Conservation (phyloP, 2,797 vertebrate genomes). For the Phalanger gymnotis region DNA sequence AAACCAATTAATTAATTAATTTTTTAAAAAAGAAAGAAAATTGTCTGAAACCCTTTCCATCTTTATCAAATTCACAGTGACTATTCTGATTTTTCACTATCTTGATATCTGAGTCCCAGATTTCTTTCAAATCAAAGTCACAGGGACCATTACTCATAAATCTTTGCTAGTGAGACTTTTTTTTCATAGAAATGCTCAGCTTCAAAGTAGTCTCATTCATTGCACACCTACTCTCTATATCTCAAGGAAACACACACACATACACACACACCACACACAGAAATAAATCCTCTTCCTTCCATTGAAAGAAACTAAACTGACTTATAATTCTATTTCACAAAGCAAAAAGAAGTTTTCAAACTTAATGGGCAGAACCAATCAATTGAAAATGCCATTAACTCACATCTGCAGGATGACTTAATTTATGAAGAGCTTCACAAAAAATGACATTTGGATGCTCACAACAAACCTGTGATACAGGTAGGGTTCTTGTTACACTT, state of each 20-base stretch:
- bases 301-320: background rate
- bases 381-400: background rate
- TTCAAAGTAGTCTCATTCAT: background rate
- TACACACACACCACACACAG: background rate
- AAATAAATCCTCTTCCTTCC: background rate
- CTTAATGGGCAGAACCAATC: background rate
- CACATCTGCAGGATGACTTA: background rate
- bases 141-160: background rate
- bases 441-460: background rate
- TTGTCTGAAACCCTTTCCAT: background rate
- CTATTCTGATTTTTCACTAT: background rate
- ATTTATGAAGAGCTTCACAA: too few relatives aligned
- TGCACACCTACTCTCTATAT: background rate
- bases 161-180: background rate
- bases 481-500: background rate
- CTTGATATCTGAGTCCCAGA: background rate
- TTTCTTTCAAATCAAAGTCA: background rate
- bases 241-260: slow-evolving; percentile 5
- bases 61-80: background rate
- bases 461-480: background rate
- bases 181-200: background rate
- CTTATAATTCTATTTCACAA: background rate
- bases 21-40: too few relatives aligned
- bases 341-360: slow-evolving; percentile 23
- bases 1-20: too few relatives aligned